Conservation (phyloP, 2,888 invertebrate species). For the Sipha maydis region DNA sequence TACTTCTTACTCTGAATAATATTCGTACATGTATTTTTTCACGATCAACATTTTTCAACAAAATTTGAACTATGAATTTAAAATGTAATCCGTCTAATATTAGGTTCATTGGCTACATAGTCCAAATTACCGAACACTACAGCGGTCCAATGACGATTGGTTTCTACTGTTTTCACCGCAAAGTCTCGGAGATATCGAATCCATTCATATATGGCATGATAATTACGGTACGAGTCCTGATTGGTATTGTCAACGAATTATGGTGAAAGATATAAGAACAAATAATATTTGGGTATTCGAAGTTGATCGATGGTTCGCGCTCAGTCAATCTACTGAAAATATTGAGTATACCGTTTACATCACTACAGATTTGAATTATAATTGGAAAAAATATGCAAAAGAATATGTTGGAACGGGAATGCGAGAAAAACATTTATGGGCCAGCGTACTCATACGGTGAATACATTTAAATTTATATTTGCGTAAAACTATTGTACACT, state of each 20-base stretch:
- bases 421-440: slow-evolving; percentile 51
- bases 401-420: neutral
- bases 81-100: neutral
- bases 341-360: slow-evolving; percentile 11
- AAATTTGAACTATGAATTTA: too few species aligned
- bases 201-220: slow-evolving; percentile 61
- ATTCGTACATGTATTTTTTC: too few species aligned
- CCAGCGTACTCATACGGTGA: slow-evolving; percentile 46
- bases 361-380: neutral
- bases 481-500: neutral
- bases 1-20: too few species aligned
- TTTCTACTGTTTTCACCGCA: slow-evolving; percentile 58
- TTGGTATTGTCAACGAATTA: slow-evolving; percentile 61
- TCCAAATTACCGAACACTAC: slow-evolving; percentile 41
- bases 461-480: neutral
- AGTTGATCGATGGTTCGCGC: slow-evolving; percentile 64
- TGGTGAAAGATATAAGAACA: slow-evolving; percentile 63
- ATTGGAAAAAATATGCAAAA: slow-evolving; percentile 22
- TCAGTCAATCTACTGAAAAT: neutral
- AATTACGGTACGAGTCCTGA: slow-evolving; percentile 58
- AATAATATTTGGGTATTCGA: slow-evolving; percentile 62
- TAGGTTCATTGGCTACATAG: slow-evolving; percentile 63
- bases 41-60: too few species aligned
- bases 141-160: slow-evolving; percentile 62
- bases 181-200: slow-evolving; percentile 49